These are phyloP conservation scores for Garrulus glandarius DNA, from an alignment of 2,797 vertebrate species.

Conservation along the genomic window DNA sequence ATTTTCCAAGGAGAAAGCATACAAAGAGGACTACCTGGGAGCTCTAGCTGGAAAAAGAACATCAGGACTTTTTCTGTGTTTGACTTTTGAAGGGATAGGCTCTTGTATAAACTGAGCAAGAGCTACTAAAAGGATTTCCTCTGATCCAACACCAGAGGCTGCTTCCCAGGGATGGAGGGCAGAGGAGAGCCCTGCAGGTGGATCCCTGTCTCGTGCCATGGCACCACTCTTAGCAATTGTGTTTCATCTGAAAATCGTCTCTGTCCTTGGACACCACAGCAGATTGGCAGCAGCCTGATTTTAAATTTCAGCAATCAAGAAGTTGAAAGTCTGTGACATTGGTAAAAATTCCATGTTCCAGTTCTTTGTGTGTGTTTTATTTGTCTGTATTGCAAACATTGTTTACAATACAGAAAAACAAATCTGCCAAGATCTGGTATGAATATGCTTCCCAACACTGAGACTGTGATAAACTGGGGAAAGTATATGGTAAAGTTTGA, in stretches of 20 bases:
- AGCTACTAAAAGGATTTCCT: not conserved
- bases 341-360: not conserved
- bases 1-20: not conserved
- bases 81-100: not conserved
- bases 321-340: not conserved
- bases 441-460: not conserved
- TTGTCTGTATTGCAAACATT: not conserved
- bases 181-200: not conserved
- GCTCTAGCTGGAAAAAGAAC: not conserved
- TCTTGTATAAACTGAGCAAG: not conserved
- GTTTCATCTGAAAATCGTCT: rapidly evolving
- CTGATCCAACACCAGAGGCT: not conserved
- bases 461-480: not conserved
- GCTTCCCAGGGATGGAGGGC: not conserved
- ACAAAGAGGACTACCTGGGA: not conserved
- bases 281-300: not conserved
- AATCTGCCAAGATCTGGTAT: not conserved
- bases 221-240: not conserved
- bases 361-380: not conserved
- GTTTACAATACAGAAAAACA: not conserved
- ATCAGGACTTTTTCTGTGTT: not conserved
- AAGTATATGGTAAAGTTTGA: not conserved
- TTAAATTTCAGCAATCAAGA: not conserved
- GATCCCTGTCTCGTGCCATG: rapidly evolving
- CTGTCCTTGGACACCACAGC: not conserved